Conservation (phyloP, 2,888 invertebrate genomes). For the Prosapia bicincta region DNA sequence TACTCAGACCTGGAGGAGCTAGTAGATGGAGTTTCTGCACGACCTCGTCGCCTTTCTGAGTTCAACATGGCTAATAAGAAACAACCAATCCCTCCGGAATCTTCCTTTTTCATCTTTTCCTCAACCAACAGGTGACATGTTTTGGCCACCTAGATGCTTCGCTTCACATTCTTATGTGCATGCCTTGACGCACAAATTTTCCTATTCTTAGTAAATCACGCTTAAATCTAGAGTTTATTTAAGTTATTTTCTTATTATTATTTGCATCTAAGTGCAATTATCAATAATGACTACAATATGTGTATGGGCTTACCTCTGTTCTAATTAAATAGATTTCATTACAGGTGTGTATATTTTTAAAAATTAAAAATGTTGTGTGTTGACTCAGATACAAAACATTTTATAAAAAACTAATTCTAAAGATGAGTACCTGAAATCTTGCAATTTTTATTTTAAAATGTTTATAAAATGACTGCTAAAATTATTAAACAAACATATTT, state of each 20-base stretch:
- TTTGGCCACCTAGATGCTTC: neutral
- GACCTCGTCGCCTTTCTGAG: slow-evolving; percentile 89
- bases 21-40: slow-evolving; percentile 66
- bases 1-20: slow-evolving; percentile 61
- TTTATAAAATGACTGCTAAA: no score
- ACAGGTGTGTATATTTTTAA: no score
- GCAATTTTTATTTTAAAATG: no score
- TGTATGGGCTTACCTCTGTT: no score
- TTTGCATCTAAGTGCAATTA: neutral
- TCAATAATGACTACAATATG: no score
- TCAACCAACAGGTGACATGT: slow-evolving; percentile 85
- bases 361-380: no score
- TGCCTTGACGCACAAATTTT: neutral
- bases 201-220: neutral
- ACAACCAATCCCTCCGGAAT: slow-evolving; percentile 90
- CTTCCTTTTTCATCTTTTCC: slow-evolving; percentile 96
- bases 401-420: no score
- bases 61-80: slow-evolving; percentile 77
- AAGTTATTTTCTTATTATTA: neutral
- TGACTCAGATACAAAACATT: no score
- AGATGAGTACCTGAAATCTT: no score
- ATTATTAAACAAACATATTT: no score
- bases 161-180: neutral
- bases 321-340: no score
- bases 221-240: neutral